Evolutionary conservation across 2,113 vertebrate genomes (phyloP).

Genomic region (Atractosteus spatula): DNA sequence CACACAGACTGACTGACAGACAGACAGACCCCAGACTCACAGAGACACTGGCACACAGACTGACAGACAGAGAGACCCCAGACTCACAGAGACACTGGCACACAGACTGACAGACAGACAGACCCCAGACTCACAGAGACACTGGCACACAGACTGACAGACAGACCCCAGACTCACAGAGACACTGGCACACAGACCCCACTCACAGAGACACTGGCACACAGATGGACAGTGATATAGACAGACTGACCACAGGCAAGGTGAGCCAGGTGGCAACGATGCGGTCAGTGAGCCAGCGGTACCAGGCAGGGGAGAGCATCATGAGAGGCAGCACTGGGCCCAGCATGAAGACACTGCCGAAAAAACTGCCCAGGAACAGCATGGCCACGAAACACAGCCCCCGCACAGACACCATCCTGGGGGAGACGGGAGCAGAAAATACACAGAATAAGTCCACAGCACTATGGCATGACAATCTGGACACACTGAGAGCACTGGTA

Average conservation of each 20-base stretch:
- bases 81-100: not conserved
- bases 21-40: not conserved
- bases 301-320: constrained; percentile 85
- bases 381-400: constrained; percentile 85
- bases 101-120: not conserved
- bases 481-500: no score
- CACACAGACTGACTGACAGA: no score
- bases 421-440: no score
- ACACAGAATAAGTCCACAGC: no score
- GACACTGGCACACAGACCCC: constrained; percentile 67
- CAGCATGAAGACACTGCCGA: constrained; percentile 92
- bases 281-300: constrained; percentile 90
- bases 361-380: constrained; percentile 89
- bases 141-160: not conserved
- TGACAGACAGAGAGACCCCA: not conserved
- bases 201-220: not conserved
- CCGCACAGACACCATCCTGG: constrained; percentile 78
- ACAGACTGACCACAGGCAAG: constrained; percentile 69
- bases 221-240: not conserved
- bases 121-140: not conserved
- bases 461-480: no score
- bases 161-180: not conserved
- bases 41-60: not conserved
- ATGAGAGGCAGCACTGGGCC: constrained; percentile 87
- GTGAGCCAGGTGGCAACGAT: constrained; percentile 95